These are phyloP conservation scores for Scelioninae gen. 1 DNA, from an alignment of 2,888 invertebrate genomes.

Conservation along the genomic window DNA sequence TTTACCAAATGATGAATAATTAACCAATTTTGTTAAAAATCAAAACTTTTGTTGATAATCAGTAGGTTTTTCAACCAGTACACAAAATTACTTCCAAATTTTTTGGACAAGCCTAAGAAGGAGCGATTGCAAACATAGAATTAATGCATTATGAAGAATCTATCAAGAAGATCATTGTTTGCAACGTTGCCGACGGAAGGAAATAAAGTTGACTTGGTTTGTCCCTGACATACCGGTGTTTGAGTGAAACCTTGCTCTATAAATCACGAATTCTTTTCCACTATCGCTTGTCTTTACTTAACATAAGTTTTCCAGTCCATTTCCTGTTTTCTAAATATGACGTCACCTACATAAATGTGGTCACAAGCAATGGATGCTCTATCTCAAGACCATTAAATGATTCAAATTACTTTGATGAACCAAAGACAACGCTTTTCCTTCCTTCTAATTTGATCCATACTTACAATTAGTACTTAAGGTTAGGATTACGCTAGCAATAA, in stretches of 20 bases:
- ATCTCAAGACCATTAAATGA: no score
- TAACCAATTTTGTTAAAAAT: no score
- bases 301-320: not conserved
- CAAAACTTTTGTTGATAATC: no score
- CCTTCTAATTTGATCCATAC: conserved; percentile 69
- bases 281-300: conserved; percentile 9
- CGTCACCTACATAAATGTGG: not conserved
- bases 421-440: conserved; percentile 72
- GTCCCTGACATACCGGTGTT: conserved; percentile 53
- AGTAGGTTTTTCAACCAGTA: no score
- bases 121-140: conserved; percentile 33
- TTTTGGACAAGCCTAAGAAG: no score
- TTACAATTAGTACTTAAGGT: conserved; percentile 74
- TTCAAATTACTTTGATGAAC: no score
- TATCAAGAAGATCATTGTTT: conserved; percentile 14
- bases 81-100: no score
- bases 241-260: conserved; percentile 12
- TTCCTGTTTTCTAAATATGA: not conserved
- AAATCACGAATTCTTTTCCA: conserved; percentile 10
- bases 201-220: conserved; percentile 72
- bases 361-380: no score
- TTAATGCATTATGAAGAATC: no score
- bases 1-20: no score
- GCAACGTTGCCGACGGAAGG: conserved; percentile 47
- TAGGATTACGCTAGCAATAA: conserved; percentile 77